These are phyloP conservation scores for Sandelia bainsii DNA, from an alignment of 2,797 vertebrate species.

Conservation along the genomic window DNA sequence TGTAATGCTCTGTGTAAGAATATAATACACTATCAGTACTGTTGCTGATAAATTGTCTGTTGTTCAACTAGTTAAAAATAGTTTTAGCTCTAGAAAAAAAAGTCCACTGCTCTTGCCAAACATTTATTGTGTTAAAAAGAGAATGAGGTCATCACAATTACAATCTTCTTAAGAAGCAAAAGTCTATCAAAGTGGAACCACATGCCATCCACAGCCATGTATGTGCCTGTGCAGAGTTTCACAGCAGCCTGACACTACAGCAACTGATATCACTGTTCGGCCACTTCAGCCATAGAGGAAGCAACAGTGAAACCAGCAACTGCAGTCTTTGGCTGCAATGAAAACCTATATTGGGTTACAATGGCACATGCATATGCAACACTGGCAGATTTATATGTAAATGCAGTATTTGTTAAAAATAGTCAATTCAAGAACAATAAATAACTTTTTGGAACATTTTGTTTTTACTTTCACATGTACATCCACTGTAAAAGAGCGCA, in stretches of 20 bases:
- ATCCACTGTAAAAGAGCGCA: conserved; percentile 52
- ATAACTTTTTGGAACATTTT: conserved; percentile 45
- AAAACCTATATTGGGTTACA: conserved; percentile 43
- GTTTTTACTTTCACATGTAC: conserved; percentile 45
- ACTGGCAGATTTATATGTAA: conserved; percentile 63
- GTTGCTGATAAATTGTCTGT: too few species aligned
- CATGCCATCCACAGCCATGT: conserved; percentile 51
- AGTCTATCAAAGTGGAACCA: conserved; percentile 63
- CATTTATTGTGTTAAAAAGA: conserved; percentile 85
- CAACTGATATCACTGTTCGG: conserved; percentile 32
- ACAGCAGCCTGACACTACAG: conserved; percentile 38
- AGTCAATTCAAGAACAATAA: conserved; percentile 55
- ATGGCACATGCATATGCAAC: conserved; percentile 55
- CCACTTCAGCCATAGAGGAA: conserved; percentile 15
- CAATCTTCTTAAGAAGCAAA: conserved; percentile 71
- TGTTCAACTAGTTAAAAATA: too few species aligned
- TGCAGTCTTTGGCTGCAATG: conserved; percentile 27
- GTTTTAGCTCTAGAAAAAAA: conserved; percentile 12
- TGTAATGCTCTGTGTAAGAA: not conserved
- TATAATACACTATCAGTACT: too few species aligned
- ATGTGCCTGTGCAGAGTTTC: conserved; percentile 43
- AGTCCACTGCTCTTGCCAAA: conserved; percentile 73
- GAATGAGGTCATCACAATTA: conserved; percentile 79
- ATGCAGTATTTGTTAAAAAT: conserved; percentile 62
- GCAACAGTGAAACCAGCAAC: conserved; percentile 32